Conservation (phyloP, 2,113 vertebrate genomes). For the Egretta garzetta region DNA sequence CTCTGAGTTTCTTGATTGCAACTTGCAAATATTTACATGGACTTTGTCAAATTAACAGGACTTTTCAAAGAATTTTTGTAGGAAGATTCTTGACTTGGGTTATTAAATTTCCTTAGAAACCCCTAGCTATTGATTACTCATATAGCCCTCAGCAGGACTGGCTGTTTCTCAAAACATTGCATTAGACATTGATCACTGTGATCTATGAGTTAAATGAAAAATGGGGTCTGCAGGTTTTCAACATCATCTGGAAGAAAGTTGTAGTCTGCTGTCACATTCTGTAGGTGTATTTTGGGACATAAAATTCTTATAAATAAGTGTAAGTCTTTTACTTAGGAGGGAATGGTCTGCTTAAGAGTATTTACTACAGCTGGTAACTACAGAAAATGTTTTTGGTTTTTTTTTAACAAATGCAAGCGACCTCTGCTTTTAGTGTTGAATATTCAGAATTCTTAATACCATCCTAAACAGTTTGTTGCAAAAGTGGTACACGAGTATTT, state of each 20-base stretch:
- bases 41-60: not conserved
- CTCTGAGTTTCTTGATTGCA: not conserved
- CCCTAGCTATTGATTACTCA: not conserved
- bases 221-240: not conserved
- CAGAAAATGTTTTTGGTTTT: not conserved
- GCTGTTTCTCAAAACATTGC: not conserved
- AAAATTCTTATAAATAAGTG: not conserved
- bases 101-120: conserved; percentile 19
- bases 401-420: not conserved
- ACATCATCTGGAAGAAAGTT: not conserved
- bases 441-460: not conserved
- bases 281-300: not conserved
- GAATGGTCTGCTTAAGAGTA: not conserved
- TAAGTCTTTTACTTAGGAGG: not conserved
- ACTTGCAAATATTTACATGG: not conserved
- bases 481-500: not conserved
- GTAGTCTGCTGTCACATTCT: not conserved
- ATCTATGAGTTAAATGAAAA: not conserved
- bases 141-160: not conserved
- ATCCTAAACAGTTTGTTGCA: not conserved
- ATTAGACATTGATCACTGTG: not conserved
- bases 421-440: not conserved
- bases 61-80: not conserved
- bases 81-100: not conserved
- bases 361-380: not conserved